Percentiles rank a stretch among this genome's conserved stretches.
These are phyloP conservation scores for Pseudomyrmex gracilis DNA, from an alignment of 1,140 invertebrate genomes.

Conservation along the genomic window DNA sequence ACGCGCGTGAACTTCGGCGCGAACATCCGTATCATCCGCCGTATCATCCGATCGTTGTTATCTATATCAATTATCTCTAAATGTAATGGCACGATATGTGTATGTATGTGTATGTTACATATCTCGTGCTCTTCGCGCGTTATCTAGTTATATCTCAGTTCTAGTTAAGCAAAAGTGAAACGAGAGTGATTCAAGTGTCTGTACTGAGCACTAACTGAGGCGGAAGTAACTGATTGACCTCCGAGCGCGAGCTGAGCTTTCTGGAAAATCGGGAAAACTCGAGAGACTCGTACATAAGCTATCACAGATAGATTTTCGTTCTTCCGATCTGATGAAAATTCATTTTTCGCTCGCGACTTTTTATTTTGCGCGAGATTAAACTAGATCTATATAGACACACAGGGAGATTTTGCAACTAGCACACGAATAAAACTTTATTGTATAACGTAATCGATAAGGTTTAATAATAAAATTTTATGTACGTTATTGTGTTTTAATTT, in stretches of 20 bases:
- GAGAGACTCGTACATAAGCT: neutral
- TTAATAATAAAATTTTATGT: no score
- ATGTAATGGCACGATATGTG: no score
- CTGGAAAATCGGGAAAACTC: neutral
- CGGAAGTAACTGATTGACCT: conserved; percentile 22
- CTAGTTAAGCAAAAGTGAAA: neutral
- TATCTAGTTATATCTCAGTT: conserved; percentile 14
- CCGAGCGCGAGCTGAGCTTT: neutral
- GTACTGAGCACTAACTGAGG: neutral
- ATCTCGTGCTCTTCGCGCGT: neutral
- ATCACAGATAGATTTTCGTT: conserved; percentile 12
- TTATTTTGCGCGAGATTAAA: no score
- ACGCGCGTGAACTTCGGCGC: neutral
- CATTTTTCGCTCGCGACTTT: neutral
- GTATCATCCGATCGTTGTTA: neutral
- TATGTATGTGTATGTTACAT: no score
- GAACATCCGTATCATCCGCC: neutral
- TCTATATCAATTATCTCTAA: conserved; percentile 26
- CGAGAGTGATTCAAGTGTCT: conserved; percentile 19
- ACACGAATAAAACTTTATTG: no score
- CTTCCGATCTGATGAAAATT: conserved; percentile 5
- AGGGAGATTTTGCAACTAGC: no score
- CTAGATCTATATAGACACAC: no score
- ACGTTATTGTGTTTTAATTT: no score
- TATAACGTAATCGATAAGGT: no score